Base-by-base conservation (phyloP, 2,113 vertebrate species). In the Chloroceryle aenea region DNA sequence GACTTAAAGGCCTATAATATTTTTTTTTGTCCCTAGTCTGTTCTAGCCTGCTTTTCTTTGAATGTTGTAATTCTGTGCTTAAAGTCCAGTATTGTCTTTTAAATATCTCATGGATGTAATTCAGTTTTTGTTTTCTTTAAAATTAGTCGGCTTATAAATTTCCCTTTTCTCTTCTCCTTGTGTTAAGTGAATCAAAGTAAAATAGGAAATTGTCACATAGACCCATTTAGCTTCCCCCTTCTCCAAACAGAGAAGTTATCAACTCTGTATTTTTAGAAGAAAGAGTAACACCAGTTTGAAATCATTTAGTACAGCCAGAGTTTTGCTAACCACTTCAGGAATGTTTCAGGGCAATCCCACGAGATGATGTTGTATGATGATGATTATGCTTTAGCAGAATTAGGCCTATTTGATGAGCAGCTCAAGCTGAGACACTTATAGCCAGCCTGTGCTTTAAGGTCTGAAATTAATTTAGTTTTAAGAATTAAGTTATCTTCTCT, bases 41-140 rank as follows among this genome's bases (percentile, higher is more conserved):
- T 76, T 92, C 20, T 52, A 73, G 38, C 11, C 69, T 1, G 1
- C 20, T 87, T 95, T 91, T 61, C 47, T 75, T 82, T 78, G 42
- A 78, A 52, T 68, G 38, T 61, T 85, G 58, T 66, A 93, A 14
- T 95, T 93, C 74, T 55, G 85, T 85, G 71, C 21, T 76, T 64
- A 3, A 86, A 74, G 68, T 63, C 67, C 81, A 59, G 27, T 40
- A 73, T 48, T 95, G 76, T 61, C 55, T 83, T 82, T 50, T 62
- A 81, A 89, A 58, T 83, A 78, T 45, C 34, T 94, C 55, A 20
- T 26, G 43, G 50, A 25, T 86, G 36, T 86, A 92, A 96, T 90
- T 42, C 63, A 62, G 58, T 56, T 89, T 94, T 95, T 89, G 78
- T 87, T 93, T 94, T 73, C 87, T 77, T 84, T 69, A 78, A 94